Evolutionary conservation across 2,888 invertebrate genomes (phyloP).

Genomic region (Tuta absoluta): DNA sequence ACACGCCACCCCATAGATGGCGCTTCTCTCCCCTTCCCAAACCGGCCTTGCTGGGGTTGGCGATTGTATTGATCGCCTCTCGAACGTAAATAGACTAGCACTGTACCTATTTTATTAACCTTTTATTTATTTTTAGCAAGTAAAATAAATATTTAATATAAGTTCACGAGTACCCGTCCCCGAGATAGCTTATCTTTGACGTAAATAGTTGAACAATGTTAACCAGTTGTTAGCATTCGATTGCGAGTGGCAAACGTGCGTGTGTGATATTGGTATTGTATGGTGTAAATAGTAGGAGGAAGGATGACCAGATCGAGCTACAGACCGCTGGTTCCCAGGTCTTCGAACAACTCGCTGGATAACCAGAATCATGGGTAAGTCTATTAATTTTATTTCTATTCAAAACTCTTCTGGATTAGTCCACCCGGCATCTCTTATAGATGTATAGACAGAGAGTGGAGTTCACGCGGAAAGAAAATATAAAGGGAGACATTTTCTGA

Average conservation of each 20-base stretch:
- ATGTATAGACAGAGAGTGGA: too few species aligned
- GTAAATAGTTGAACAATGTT: conserved; percentile 48
- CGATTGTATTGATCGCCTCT: conserved; percentile 67
- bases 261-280: background rate
- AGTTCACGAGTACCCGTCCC: conserved; percentile 40
- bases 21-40: conserved; percentile 43
- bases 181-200: conserved; percentile 53
- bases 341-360: conserved; percentile 68
- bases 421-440: background rate
- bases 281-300: background rate
- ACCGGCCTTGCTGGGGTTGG: conserved; percentile 62
- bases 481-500: too few species aligned
- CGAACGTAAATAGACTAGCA: conserved; percentile 54
- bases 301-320: conserved; percentile 73
- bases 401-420: background rate
- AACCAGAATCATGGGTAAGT: conserved; percentile 69
- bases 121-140: conserved; percentile 37
- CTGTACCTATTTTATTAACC: background rate
- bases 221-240: conserved; percentile 58
- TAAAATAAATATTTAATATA: background rate
- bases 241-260: conserved; percentile 52
- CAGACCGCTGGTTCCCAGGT: conserved; percentile 69
- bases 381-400: background rate
- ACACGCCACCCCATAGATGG: conserved; percentile 54
- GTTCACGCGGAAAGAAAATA: too few species aligned